A percentile compares a stretch with the other conserved stretches of the same genome.
Conservation (phyloP, 2,797 vertebrate genomes). For the Carcharodon carcharias region DNA sequence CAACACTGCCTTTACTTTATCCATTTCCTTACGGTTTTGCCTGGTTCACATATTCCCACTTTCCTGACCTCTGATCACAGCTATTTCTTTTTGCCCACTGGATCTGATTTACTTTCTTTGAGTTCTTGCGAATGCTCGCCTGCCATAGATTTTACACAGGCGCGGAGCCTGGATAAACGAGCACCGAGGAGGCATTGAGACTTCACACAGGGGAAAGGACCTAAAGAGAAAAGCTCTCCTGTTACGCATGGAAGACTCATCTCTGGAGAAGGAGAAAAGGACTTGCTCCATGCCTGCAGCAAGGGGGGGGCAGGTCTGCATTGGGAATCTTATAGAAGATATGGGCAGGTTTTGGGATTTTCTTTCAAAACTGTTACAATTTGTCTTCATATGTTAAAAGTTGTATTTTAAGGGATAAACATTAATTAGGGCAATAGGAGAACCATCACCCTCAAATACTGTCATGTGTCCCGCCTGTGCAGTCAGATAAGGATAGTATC, state of each 20-base stretch:
- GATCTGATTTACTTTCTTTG: not conserved
- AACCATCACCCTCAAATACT: not conserved
- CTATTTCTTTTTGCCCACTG: not conserved
- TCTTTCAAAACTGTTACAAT: not conserved
- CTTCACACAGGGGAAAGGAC: not conserved
- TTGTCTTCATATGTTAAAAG: not conserved
- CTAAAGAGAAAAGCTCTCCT: not conserved
- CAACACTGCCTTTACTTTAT: not conserved
- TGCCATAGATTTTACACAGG: not conserved
- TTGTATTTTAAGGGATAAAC: not conserved
- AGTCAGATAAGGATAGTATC: not conserved
- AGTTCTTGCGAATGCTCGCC: not conserved
- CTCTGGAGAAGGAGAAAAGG: not conserved
- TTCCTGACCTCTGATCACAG: not conserved
- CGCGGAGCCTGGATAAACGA: too few relatives aligned
- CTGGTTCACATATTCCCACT: not conserved
- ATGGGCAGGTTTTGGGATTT: not conserved
- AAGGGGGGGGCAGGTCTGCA: not conserved
- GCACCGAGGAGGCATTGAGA: not conserved
- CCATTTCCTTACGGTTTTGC: not conserved
- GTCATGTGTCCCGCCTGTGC: not conserved
- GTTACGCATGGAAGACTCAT: not conserved
- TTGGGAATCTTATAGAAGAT: not conserved
- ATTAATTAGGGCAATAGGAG: not conserved
- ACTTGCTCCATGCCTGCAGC: not conserved